phyloP scores from a whole-genome alignment of 2,113 vertebrate genomes.

The Daboia siamensis region DNA sequence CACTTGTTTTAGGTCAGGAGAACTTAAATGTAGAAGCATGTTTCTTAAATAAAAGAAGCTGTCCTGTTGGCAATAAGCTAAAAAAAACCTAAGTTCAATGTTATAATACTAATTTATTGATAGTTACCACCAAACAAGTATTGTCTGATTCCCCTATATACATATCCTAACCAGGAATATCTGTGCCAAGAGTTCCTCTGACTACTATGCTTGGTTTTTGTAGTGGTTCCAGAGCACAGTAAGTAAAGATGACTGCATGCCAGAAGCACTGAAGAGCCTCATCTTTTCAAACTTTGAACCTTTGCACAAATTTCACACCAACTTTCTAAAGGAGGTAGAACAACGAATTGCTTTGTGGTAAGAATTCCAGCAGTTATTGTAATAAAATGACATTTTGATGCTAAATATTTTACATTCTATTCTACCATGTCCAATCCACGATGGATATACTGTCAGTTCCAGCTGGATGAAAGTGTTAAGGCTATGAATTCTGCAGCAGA shows the following conservation, averaged over 20 bases:
- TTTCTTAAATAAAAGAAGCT: neutral
- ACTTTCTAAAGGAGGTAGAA: constrained; percentile 95
- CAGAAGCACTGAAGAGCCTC: constrained; percentile 81
- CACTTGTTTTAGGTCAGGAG: neutral
- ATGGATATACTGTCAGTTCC: neutral
- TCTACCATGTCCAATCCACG: neutral
- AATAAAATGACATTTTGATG: constrained; percentile 2
- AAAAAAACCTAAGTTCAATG: neutral
- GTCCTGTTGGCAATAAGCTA: neutral
- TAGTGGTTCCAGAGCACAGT: constrained; percentile 88
- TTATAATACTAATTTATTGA: neutral
- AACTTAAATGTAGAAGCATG: neutral
- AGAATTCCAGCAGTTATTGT: constrained; percentile 58
- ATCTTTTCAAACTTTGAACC: constrained; percentile 91
- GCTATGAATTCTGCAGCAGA: neutral
- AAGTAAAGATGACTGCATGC: constrained; percentile 84
- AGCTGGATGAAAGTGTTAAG: neutral
- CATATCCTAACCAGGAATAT: neutral
- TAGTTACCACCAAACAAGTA: neutral
- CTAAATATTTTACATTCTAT: constrained; percentile 17
- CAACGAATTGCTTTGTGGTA: constrained; percentile 92
- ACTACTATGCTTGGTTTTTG: neutral
- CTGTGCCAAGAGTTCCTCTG: neutral
- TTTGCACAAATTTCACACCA: constrained; percentile 92
- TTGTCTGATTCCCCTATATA: neutral